Evolutionary conservation across 1,140 invertebrate species (phyloP), one percentile per base, ranked within the genome.

Genomic region (Euborellia annulipes): DNA sequence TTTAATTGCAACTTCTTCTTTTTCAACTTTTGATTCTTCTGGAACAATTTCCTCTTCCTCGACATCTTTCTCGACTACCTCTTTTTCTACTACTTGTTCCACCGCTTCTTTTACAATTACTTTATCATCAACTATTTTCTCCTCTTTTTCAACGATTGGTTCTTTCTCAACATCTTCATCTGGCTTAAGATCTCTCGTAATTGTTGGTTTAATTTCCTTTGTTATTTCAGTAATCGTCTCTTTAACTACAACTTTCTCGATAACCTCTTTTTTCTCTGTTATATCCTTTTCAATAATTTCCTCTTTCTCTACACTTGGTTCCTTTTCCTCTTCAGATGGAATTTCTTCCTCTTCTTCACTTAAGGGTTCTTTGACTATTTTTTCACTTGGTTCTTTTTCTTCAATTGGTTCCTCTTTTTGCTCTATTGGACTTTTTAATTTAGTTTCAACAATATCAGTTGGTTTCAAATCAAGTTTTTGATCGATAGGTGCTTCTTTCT

Each of bases 401-500:
- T 60, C 58, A 17, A 48, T 50, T 0, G 59, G 56, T 52, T 53
- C 58, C 4, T 53, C 11, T n/a, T 32, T 18, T 38, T 38, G 4
- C 4, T 49, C 43, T 20, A 22, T 40, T 45, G 2, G 19, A 37
- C 37, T 36, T 45, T 19, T 20, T 36, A 6, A 39, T 2, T 18
- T 16, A 11, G 3, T 30, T 32, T 44, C 44, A 16, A 34, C 27
- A 42, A 3, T 23, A 30, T 45, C 22, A 7, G 43, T 43, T 45
- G 20, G 9, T 11, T 43, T 32, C 18, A 41, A 39, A 36, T 45
- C 32, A 30, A 14, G 7, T 20, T 30, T n/a, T 19, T 19, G 3
- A 2, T 11, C 2, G 6, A 47, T 38, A 20, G 27, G 16, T 34
- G 23, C 37, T 8, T 53, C 57, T 20, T 58, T 48, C 18, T 51